Base-by-base conservation (phyloP, 1,140 invertebrate species). In the Probaryconus sp. region DNA sequence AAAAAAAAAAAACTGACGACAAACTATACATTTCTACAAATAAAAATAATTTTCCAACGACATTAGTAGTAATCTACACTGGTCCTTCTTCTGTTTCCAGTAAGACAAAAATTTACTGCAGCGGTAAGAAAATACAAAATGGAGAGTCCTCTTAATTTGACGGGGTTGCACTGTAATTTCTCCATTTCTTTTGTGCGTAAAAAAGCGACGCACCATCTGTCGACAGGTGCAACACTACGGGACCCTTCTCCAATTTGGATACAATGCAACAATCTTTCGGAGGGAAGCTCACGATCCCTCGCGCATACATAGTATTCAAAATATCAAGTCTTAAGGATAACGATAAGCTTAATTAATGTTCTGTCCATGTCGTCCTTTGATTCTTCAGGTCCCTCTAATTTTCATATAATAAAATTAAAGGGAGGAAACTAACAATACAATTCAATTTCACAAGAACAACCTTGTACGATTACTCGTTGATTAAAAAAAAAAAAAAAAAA, bases 141-240 rank as follows among this genome's bases (percentile, higher is more conserved):
- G 4, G 18, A 24, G 10, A 13, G 33, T 14, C 16, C 16, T 43
- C 28, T 1, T 1, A 47, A 18, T 28, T 17, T 16, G 13, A 35
- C 18, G 26, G 37, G 24, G 20, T 40, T 42, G 33, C 10, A 10
- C n/a, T 20, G 10, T 48, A 63, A 63, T 67, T 56, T 50, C 51
- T 68, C 38, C 31, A 47, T 55, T 64, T 51, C 21, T 35, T 16
- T 28, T 28, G 13, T 10, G 20, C n/a, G 17, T 33, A 67, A 43
- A 61, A 61, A 65, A 55, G 48, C 48, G 7, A 16, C 56, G 56
- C 50, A 55, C 67, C 67, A 70, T 70, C 67, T 70, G 67, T 70
- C 67, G 67, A 55, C 67, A 70, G 67, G 67, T 70, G 67, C 67
- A 48, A 56, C 45, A 50, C 24, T 30, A 28, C 35, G 13, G 65